Base-by-base conservation (phyloP, 2,888 invertebrate genomes). In the Tetragonisca angustula region DNA sequence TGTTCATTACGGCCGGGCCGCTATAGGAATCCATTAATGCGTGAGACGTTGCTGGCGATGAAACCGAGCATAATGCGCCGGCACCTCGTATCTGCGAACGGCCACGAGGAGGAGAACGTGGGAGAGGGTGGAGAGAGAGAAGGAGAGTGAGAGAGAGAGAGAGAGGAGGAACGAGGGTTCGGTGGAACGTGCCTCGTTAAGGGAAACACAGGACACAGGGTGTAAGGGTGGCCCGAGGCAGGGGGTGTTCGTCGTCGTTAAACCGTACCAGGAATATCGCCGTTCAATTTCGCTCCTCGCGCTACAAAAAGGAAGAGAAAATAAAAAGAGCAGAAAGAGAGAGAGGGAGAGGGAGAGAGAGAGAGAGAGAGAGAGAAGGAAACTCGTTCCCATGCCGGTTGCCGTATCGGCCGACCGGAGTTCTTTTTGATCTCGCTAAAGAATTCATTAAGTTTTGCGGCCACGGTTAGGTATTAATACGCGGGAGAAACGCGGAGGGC, bases 401-500 rank as follows among this genome's bases (percentile, higher is more conserved):
- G 83, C 76, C 82, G 81, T 90, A 88, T 90, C 89, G 88, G 87
- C 75, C 83, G 81, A 83, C 85, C 82, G 83, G 87, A 85, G 83
- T 92, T 93, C 93, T 92, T 93, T 94, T 94, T 94, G 94, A 94
- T 94, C 94, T 93, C 91, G 91, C 92, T 93, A 94, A 94, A 93
- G 94, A 94, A 94, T 94, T 94, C 94, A 94, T 94, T 94, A 94
- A 94, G 94, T 94, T 93, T 90, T 91, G 93, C 92, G 93, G 92
- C 91, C 89, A 92, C 91, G 92, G 93, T 92, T 93, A 93, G 92
- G 92, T 94, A 94, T 94, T 94, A 94, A 94, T 93, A 94, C 92
- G 92, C 90, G 92, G 91, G 90, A 89, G 43, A 43, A 43, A 43
- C 43, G 43, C 43, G 43, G 5, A 5, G 36, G 36, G 9, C 9